phyloP scores from a whole-genome alignment of 2,113 vertebrate species.

The Serinus canaria region DNA sequence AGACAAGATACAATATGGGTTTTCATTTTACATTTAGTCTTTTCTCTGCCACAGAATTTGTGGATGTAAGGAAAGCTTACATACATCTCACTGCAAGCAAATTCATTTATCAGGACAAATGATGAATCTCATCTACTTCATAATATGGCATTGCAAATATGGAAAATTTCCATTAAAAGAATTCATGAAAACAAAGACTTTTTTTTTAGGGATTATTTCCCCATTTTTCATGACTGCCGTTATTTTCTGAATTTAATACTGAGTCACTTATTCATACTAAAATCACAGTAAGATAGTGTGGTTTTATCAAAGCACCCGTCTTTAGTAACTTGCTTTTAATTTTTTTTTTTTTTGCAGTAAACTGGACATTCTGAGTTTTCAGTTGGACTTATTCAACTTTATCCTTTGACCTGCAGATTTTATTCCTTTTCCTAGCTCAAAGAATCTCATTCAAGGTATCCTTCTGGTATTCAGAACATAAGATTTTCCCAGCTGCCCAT shows the following conservation, averaged over 20 bases:
- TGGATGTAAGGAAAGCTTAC: neutral
- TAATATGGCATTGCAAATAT: neutral
- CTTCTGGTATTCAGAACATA: neutral
- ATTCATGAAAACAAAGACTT: fast-evolving
- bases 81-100: neutral
- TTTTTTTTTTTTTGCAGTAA: neutral
- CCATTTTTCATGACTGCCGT: neutral
- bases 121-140: neutral
- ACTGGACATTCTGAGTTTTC: neutral
- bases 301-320: fast-evolving
- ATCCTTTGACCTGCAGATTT: neutral
- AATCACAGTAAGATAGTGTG: neutral
- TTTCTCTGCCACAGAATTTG: neutral
- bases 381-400: neutral
- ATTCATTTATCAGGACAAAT: neutral
- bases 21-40: neutral
- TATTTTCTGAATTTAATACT: neutral
- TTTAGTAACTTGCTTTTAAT: neutral
- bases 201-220: neutral
- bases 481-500: neutral
- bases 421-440: neutral
- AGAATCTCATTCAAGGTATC: neutral
- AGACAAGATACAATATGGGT: neutral
- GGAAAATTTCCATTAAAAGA: neutral
- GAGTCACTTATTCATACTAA: neutral